These are phyloP conservation scores for Caenorhabditis sulstoni DNA, from an alignment of 2,888 invertebrate genomes.

Conservation along the genomic window DNA sequence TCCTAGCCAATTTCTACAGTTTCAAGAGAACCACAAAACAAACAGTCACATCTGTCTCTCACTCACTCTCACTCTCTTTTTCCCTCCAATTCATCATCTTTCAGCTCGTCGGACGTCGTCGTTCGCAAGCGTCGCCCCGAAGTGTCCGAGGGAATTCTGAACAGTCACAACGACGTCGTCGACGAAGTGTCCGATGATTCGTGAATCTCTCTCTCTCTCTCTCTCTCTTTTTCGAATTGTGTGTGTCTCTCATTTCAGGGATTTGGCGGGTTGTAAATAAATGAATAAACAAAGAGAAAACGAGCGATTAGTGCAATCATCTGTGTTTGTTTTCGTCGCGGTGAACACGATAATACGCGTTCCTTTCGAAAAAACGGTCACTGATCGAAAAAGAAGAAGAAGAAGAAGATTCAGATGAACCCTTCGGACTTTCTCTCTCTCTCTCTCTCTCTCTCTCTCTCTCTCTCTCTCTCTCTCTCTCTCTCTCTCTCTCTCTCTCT, in stretches of 20 bases:
- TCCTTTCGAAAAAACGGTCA: too few relatives aligned
- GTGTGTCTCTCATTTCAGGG: neutral
- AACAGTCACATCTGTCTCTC: too few relatives aligned
- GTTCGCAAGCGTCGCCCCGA: conserved; percentile 42
- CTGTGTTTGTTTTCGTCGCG: conserved; percentile 7
- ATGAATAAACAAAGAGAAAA: too few relatives aligned
- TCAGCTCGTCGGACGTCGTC: conserved; percentile 30
- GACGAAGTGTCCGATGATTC: conserved; percentile 27
- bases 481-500: neutral
- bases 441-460: too few relatives aligned
- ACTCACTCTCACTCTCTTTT: too few relatives aligned
- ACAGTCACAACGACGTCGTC: conserved; percentile 57
- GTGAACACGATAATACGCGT: too few relatives aligned
- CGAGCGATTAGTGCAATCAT: too few relatives aligned
- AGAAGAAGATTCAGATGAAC: too few relatives aligned
- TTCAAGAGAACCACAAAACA: too few relatives aligned
- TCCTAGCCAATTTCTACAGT: too few relatives aligned
- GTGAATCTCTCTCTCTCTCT: neutral
- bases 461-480: neutral
- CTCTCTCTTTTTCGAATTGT: neutral
- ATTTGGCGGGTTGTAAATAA: conserved; percentile 5
- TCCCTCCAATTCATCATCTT: neutral
- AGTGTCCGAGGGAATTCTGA: conserved; percentile 46
- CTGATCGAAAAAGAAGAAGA: too few relatives aligned
- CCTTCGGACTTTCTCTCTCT: too few relatives aligned